A percentile compares a stretch with the other conserved stretches of the same genome.
Conservation (phyloP, 1,140 invertebrate species). For the Drosophila setifemur region DNA sequence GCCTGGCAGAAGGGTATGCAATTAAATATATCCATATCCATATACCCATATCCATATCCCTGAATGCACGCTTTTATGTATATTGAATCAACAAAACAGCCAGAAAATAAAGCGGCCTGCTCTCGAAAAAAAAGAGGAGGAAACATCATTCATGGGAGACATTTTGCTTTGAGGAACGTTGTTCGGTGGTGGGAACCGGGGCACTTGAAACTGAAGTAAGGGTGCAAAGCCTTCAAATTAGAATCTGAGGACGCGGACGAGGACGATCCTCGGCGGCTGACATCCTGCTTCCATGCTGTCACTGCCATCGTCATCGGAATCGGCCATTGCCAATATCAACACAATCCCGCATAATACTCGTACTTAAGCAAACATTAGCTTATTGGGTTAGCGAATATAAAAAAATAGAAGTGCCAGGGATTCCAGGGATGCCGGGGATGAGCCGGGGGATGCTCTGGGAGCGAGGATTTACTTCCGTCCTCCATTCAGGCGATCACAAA, state of each 20-base stretch:
- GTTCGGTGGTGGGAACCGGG: not conserved
- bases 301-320: not conserved
- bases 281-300: constrained; percentile 14
- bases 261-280: constrained; percentile 36
- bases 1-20: too few relatives aligned
- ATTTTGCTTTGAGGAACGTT: constrained; percentile 49
- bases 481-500: constrained; percentile 2
- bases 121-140: too few relatives aligned
- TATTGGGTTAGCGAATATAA: constrained; percentile 34
- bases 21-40: too few relatives aligned
- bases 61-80: too few relatives aligned
- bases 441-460: not conserved
- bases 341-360: not conserved
- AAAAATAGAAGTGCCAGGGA: not conserved
- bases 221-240: constrained; percentile 34
- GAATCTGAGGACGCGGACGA: constrained; percentile 25
- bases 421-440: not conserved
- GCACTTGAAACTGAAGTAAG: constrained; percentile 24
- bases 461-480: constrained; percentile 17
- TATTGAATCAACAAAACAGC: too few relatives aligned
- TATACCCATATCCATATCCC: too few relatives aligned
- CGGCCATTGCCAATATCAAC: constrained; percentile 2
- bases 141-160: constrained; percentile 41
- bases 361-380: constrained; percentile 42
- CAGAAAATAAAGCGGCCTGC: too few relatives aligned